Evolutionary conservation across 2,113 vertebrate genomes (phyloP).

Genomic region (Litocranius walleri): DNA sequence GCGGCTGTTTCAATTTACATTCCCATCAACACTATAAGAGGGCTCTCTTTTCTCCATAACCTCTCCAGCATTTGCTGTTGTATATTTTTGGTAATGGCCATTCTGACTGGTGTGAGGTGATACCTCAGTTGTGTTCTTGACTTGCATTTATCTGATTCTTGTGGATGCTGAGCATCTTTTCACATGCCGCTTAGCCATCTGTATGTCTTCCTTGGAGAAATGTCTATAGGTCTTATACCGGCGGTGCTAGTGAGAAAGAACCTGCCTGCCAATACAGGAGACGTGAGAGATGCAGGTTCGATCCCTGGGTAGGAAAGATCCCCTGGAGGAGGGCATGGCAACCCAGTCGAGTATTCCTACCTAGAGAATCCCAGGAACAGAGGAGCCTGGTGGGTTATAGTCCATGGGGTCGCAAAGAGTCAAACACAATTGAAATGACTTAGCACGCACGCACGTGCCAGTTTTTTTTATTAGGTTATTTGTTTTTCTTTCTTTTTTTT

Average conservation of each 20-base stretch:
- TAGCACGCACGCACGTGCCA: rapidly evolving
- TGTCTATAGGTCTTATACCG: neutral
- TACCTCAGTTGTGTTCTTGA: neutral
- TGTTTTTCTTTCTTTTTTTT: neutral
- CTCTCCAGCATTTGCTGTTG: neutral
- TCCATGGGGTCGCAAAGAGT: neutral
- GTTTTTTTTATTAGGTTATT: neutral
- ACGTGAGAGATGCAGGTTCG: neutral
- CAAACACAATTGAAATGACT: neutral
- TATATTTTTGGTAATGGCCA: neutral
- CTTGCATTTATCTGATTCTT: neutral
- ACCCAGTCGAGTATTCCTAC: neutral
- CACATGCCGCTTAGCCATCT: neutral
- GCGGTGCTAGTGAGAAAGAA: neutral
- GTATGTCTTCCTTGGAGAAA: neutral
- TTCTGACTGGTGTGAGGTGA: neutral
- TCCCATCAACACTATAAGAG: neutral
- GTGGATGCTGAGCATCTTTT: neutral
- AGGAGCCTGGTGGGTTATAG: neutral
- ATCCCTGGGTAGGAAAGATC: neutral
- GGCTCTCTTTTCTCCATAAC: neutral
- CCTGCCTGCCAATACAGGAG: neutral
- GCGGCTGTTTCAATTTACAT: rapidly evolving
- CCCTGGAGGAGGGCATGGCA: neutral
- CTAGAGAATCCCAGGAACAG: neutral